A percentile compares a stretch with the other conserved stretches of the same genome.
Evolutionary conservation across 2,113 vertebrate species (phyloP).

Genomic region (Rhinoderma darwinii): DNA sequence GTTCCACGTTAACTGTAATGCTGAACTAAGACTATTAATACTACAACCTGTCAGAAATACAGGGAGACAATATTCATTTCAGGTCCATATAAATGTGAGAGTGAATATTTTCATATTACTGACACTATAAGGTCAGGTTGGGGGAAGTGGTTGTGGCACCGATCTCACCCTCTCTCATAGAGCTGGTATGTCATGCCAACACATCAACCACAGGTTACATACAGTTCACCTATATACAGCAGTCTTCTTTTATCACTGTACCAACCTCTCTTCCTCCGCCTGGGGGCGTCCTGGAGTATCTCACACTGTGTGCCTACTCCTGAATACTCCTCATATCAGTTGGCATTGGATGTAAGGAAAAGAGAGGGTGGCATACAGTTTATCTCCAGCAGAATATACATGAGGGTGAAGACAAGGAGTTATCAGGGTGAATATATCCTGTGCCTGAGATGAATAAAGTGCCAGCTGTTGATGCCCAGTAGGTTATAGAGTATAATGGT

Average conservation of each 20-base stretch:
- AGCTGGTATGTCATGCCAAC: background rate
- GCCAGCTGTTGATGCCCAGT: background rate
- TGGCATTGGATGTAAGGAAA: background rate
- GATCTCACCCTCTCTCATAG: slow-evolving; percentile 12
- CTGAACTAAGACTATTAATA: background rate
- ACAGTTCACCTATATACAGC: slow-evolving; percentile 24
- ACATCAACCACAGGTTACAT: slow-evolving; percentile 34
- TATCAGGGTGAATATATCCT: background rate
- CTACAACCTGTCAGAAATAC: background rate
- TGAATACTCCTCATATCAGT: background rate
- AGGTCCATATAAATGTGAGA: background rate
- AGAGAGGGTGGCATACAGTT: background rate
- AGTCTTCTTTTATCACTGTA: slow-evolving; percentile 1
- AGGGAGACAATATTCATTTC: background rate
- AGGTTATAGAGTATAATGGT: background rate
- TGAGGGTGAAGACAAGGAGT: background rate
- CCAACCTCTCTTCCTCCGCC: slow-evolving; percentile 2
- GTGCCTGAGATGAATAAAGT: background rate
- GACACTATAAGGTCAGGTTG: background rate
- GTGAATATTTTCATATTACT: background rate
- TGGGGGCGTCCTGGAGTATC: slow-evolving; percentile 21
- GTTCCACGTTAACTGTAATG: background rate
- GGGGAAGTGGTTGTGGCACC: slow-evolving; percentile 41
- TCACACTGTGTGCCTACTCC: background rate
- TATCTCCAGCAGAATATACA: background rate